Evolutionary conservation across 2,888 invertebrate species (phyloP), one percentile per base, ranked within the genome.

Genomic region (Aphrophora alni): DNA sequence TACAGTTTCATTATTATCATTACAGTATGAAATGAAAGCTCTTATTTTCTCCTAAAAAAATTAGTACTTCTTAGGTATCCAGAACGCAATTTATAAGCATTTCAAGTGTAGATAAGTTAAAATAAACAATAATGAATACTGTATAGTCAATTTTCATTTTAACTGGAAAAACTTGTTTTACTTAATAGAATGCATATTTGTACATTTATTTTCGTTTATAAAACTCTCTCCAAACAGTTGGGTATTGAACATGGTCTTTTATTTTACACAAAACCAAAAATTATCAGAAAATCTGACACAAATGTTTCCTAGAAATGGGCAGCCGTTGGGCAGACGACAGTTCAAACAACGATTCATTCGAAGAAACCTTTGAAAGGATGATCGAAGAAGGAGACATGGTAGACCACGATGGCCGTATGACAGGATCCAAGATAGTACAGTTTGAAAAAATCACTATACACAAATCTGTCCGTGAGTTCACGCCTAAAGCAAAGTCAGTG

Each of bases 361-460:
- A 91, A 87, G 91, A 92, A 86, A 89, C 89, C 28, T 89, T 88
- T 84, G 89, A 90, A 77, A 87, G 89, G 21, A 87, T 90, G 3
- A 88, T 92, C 83, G 92, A 93, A 87, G 93, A 93, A 88, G 93
- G 92, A 84, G 93, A 93, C 84, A 88, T 92, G 68, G 88, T 90
- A 83, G 92, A 93, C 87, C 93, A 93, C 88, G 93, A 92, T 84
- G 93, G 93, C 84, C 88, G 92, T 44, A 80, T 82, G 70, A 77
- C 82, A 5, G 93, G 93, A 7, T 90, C 91, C 12, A 92, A 92
- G 85, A 91, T 92, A 84, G 92, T 95, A 73, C 94, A 93, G 87
- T 93, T 93, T 84, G 95, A 95, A 87, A 91, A 92, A 87, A 91
- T 94, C 84, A 92, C 91, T 2, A 91, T 94, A 78, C 91, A 90